phyloP scores from a whole-genome alignment of 2,797 vertebrate genomes.

The Spheniscus humboldti region DNA sequence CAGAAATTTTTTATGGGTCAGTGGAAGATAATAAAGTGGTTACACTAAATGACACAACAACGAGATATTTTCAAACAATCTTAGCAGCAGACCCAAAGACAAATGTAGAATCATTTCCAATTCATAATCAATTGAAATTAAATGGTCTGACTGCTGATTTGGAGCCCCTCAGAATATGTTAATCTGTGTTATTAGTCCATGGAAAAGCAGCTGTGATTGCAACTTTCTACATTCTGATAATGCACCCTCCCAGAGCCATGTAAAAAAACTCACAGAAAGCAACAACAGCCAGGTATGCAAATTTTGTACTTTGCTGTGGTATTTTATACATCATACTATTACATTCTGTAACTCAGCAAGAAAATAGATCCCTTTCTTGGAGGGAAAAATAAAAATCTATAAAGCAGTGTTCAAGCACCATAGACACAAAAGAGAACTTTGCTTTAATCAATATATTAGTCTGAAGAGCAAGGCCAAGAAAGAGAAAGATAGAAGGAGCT shows the following conservation, averaged over 20 bases:
- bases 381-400: slow-evolving; percentile 13
- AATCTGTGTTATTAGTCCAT: slow-evolving; percentile 31
- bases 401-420: background rate
- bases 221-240: slow-evolving; percentile 33
- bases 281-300: slow-evolving; percentile 16
- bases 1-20: background rate
- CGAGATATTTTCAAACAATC: background rate
- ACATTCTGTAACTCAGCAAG: slow-evolving; percentile 54
- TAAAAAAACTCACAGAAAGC: slow-evolving; percentile 46
- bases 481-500: background rate
- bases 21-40: background rate
- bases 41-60: background rate
- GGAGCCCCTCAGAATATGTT: slow-evolving; percentile 1
- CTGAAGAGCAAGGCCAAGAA: background rate
- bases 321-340: slow-evolving; percentile 39
- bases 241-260: background rate
- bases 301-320: slow-evolving; percentile 49
- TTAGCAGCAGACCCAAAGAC: background rate
- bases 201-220: slow-evolving; percentile 40
- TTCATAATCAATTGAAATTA: slow-evolving; percentile 39
- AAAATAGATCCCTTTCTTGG: slow-evolving; percentile 31
- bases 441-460: background rate
- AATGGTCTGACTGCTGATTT: slow-evolving; percentile 13
- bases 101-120: background rate
- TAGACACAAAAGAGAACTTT: background rate